A percentile compares a stretch with the other conserved stretches of the same genome.
Conservation (phyloP, 2,888 invertebrate species). For the Ischnura elegans region DNA sequence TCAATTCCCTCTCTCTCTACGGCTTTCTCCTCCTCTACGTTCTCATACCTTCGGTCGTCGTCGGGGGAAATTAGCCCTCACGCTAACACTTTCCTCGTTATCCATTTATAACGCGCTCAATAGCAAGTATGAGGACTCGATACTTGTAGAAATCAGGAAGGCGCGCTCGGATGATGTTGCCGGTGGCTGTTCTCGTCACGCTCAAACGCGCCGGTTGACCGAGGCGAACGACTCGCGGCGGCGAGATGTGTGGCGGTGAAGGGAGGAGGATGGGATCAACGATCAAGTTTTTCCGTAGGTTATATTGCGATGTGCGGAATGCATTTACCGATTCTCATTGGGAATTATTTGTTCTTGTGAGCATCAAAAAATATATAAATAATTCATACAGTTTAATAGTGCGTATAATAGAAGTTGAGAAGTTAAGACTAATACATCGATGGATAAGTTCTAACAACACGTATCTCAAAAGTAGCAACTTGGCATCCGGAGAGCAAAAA, state of each 20-base stretch:
- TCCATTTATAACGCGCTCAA: slow-evolving; percentile 48
- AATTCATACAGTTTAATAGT: too few relatives aligned
- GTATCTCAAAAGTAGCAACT: too few relatives aligned
- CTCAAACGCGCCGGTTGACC: neutral
- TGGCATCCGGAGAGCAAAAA: too few relatives aligned
- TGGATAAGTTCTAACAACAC: too few relatives aligned
- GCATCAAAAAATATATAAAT: too few relatives aligned
- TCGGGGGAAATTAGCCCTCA: slow-evolving; percentile 63
- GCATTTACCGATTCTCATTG: too few relatives aligned
- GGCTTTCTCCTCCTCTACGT: slow-evolving; percentile 12
- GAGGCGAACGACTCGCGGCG: neutral
- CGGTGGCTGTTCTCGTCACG: neutral
- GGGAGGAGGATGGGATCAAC: neutral
- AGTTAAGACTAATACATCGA: too few relatives aligned
- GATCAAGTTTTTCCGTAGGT: neutral
- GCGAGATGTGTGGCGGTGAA: neutral
- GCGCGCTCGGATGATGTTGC: neutral
- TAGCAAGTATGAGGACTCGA: neutral
- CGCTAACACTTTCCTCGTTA: slow-evolving; percentile 47
- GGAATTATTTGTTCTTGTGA: too few relatives aligned
- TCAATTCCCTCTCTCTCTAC: neutral
- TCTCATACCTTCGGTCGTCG: slow-evolving; percentile 28
- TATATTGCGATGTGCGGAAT: neutral
- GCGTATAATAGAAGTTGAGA: too few relatives aligned
- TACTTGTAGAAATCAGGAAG: neutral